These are phyloP conservation scores for Lathronympha strigana DNA, from an alignment of 2,888 invertebrate species.

Conservation along the genomic window DNA sequence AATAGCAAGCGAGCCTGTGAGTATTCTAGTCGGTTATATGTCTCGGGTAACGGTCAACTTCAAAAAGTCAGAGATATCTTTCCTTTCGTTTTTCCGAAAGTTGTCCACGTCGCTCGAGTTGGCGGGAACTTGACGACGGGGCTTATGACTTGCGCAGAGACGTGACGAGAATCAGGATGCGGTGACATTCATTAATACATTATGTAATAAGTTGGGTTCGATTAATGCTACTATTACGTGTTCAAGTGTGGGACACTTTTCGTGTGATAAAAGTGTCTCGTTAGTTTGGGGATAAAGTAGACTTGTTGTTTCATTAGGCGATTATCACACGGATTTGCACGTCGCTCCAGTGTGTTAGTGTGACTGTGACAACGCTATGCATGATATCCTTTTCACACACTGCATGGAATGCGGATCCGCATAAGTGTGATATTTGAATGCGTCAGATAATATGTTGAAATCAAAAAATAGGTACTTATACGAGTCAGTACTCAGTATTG, in stretches of 20 bases:
- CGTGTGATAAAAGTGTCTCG: neutral
- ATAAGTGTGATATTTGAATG: too few species aligned
- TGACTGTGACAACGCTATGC: too few species aligned
- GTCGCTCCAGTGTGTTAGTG: too few species aligned
- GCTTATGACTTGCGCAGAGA: slow-evolving; percentile 55
- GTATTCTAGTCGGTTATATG: neutral
- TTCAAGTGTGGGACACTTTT: neutral
- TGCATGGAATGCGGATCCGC: too few species aligned
- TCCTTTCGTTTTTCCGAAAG: slow-evolving; percentile 42
- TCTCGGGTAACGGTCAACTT: slow-evolving; percentile 35
- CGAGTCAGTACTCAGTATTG: too few species aligned
- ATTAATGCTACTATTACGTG: neutral
- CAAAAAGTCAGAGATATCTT: slow-evolving; percentile 38
- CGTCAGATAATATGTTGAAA: too few species aligned
- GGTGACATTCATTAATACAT: slow-evolving; percentile 29
- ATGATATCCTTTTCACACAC: too few species aligned
- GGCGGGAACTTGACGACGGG: slow-evolving; percentile 48
- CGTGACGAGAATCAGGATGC: slow-evolving; percentile 46
- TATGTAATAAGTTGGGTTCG: slow-evolving; percentile 27
- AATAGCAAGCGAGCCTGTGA: neutral
- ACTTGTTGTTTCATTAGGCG: neutral
- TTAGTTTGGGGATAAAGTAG: neutral
- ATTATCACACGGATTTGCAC: too few species aligned
- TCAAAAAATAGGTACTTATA: too few species aligned
- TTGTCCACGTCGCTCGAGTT: slow-evolving; percentile 44